Evolutionary conservation across 2,888 invertebrate species (phyloP), one percentile per base, ranked within the genome.

Genomic region (Thereva nobilitata): DNA sequence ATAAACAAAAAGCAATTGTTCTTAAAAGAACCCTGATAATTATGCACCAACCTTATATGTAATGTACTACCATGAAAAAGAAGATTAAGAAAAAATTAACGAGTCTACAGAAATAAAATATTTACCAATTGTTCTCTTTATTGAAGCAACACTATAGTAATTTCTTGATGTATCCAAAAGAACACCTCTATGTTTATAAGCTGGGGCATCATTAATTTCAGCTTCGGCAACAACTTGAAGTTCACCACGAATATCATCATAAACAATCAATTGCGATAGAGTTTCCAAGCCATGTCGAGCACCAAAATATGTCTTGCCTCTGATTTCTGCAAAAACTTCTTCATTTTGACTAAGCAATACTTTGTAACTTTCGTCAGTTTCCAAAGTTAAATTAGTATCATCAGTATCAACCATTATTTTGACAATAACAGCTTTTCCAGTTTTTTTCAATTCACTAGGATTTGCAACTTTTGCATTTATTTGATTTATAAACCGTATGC

Each of bases 121-220:
- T 68, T 75, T 77, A 86, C 86, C 86, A 73, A 97, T 84, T 7
- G 92, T 91, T 10, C 85, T 82, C 74, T 90, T 87, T 68, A 93
- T 89, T 0, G 88, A 82, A 0, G 87, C 86, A 6, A 92, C 84
- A 7, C 87, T 85, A 73, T 92, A 85, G 77, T 86, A 98, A 79
- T 97, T 97, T 44, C 98, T 86, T 0, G 95, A 86, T 0, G 97
- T 95, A 78, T 98, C 98, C 63, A 98, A 78, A 49, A 94, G 83
- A 5, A 97, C 79, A 0, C 97, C 97, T 74, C 98, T 85, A 82
- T 96, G 93, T 0, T 89, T 86, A 81, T 93, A 98, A 0, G 86
- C 86, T 0, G 98, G 98, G 42, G 84, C 85, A 79, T 98, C 97
- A 1, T 78, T 78, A 10, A 93, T 86, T 7, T 79, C 76, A 0